A percentile compares a stretch with the other conserved stretches of the same genome.
phyloP scores from a whole-genome alignment of 2,113 vertebrate genomes.

The Anhinga rufa region DNA sequence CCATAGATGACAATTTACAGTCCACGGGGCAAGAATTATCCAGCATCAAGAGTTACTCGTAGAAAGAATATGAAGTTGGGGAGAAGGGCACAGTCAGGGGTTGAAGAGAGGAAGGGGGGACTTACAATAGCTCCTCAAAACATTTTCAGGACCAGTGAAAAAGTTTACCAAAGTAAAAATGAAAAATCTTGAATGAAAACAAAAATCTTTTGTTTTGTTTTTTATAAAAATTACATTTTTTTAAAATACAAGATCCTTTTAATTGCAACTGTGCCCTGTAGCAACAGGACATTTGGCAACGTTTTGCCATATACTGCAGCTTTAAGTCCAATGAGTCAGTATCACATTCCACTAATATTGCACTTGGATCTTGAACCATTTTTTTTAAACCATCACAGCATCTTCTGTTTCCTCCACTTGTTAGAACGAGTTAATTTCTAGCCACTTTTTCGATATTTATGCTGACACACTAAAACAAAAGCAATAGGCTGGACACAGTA shows the following conservation, averaged over 20 bases:
- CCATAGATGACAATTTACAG: constrained; percentile 63
- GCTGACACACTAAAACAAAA: constrained; percentile 77
- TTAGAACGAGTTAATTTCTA: constrained; percentile 74
- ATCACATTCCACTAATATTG: constrained; percentile 85
- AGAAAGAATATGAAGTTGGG: constrained; percentile 72
- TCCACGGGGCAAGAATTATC: constrained; percentile 61
- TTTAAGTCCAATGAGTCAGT: constrained; percentile 79
- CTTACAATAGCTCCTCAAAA: constrained; percentile 79
- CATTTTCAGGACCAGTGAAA: constrained; percentile 79
- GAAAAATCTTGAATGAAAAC: constrained; percentile 82
- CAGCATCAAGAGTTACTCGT: constrained; percentile 69
- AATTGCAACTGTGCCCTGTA: constrained; percentile 74
- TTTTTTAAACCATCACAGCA: constrained; percentile 61
- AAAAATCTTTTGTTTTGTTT: constrained; percentile 70
- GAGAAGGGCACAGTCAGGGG: constrained; percentile 64
- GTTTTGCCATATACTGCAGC: constrained; percentile 74
- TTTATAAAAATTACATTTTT: constrained; percentile 84
- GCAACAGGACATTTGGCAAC: constrained; percentile 79
- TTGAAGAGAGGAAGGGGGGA: constrained; percentile 64
- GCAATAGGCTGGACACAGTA: constrained; percentile 75
- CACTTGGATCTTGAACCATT: constrained; percentile 78
- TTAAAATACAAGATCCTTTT: constrained; percentile 85
- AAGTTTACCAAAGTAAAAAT: constrained; percentile 83
- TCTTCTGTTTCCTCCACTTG: constrained; percentile 75
- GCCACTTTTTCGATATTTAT: constrained; percentile 76